Conservation (phyloP, 2,888 invertebrate species). For the Lasius platythorax region DNA sequence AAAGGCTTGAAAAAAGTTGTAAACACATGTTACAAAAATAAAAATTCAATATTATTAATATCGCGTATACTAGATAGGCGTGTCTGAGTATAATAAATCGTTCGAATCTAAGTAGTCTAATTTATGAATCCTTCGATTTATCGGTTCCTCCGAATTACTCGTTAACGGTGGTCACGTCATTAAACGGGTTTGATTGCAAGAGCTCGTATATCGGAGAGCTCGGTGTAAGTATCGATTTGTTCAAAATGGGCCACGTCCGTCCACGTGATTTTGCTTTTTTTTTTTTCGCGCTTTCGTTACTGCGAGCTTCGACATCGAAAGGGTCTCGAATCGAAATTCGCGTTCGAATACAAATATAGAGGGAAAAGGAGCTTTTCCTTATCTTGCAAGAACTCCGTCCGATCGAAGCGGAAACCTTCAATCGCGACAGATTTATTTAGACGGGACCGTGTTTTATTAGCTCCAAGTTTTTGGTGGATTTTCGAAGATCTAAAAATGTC, state of each 20-base stretch:
- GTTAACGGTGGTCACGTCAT: slow-evolving; percentile 66
- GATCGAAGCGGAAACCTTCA: background rate
- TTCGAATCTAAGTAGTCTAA: background rate
- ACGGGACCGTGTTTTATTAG: slow-evolving; percentile 2
- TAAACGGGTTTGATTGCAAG: slow-evolving; percentile 67
- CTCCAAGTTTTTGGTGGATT: slow-evolving; percentile 2
- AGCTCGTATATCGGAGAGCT: slow-evolving; percentile 39
- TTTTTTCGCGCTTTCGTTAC: background rate
- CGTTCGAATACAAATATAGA: slow-evolving; percentile 20
- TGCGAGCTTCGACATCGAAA: background rate
- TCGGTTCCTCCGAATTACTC: slow-evolving; percentile 25
- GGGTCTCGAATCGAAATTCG: slow-evolving; percentile 10
- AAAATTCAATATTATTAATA: background rate
- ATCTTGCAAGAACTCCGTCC: background rate
- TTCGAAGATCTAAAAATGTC: background rate
- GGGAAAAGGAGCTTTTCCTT: slow-evolving; percentile 16
- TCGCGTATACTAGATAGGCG: background rate
- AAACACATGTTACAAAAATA: background rate
- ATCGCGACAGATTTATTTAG: slow-evolving; percentile 9
- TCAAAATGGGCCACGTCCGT: background rate
- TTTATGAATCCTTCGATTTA: background rate
- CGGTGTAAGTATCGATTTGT: slow-evolving; percentile 32
- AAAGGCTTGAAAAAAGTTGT: background rate
- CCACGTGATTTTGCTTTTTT: background rate
- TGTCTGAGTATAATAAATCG: background rate